Percentiles rank a stretch among this genome's conserved stretches.
These are phyloP conservation scores for Julus scanicus DNA, from an alignment of 2,888 invertebrate species.

Conservation along the genomic window DNA sequence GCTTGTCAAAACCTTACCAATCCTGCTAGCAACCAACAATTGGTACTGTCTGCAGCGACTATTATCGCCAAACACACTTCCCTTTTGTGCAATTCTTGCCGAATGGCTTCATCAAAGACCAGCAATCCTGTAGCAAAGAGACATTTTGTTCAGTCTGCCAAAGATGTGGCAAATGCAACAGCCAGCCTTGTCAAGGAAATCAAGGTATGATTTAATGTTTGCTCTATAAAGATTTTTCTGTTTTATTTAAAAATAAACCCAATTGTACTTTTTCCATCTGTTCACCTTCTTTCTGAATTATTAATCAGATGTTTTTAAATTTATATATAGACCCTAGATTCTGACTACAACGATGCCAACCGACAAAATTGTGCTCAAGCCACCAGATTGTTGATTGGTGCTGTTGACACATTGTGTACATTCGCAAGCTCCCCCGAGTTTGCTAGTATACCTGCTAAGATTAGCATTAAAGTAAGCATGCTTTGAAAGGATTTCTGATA, in stretches of 20 bases:
- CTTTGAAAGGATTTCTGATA: not conserved
- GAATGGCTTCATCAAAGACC: slow-evolving; percentile 90
- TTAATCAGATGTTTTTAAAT: slow-evolving; percentile 56
- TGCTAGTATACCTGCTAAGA: slow-evolving; percentile 89
- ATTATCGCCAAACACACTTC: slow-evolving; percentile 96
- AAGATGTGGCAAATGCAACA: slow-evolving; percentile 96
- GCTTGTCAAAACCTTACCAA: slow-evolving; percentile 84
- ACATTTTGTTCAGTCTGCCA: slow-evolving; percentile 97
- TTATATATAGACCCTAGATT: slow-evolving; percentile 73
- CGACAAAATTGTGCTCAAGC: slow-evolving; percentile 79
- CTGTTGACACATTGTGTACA: slow-evolving; percentile 89
- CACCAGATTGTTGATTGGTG: slow-evolving; percentile 86
- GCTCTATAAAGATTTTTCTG: not conserved
- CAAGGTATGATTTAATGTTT: slow-evolving; percentile 65
- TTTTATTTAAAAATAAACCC: not conserved
- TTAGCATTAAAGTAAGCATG: slow-evolving; percentile 75
- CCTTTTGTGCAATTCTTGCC: slow-evolving; percentile 93
- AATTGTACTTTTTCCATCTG: slow-evolving; percentile 2
- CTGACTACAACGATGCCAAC: slow-evolving; percentile 82
- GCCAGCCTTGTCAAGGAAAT: slow-evolving; percentile 94
- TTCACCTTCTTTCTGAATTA: not conserved
- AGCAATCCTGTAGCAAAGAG: slow-evolving; percentile 91
- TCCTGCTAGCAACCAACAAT: slow-evolving; percentile 79
- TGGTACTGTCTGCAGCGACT: slow-evolving; percentile 86
- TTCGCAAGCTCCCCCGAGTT: slow-evolving; percentile 96